Base-by-base conservation (phyloP, 2,113 vertebrate genomes). In the Nymphicus hollandicus region DNA sequence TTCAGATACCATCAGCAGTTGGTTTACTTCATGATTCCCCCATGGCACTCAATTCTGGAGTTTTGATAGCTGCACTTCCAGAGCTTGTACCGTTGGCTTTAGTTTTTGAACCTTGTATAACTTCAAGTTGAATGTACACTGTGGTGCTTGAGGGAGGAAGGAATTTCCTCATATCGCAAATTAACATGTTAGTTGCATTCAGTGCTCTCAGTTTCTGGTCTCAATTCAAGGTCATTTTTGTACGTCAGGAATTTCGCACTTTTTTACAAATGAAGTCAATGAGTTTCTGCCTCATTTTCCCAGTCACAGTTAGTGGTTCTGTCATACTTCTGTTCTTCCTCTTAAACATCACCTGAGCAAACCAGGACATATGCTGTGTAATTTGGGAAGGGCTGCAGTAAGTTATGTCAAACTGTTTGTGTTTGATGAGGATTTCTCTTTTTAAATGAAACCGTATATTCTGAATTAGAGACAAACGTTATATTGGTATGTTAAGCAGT, bases 141-240 rank as follows among this genome's bases (percentile, higher is more conserved):
- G 14, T 5, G 8, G 3, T 46, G 9, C 56, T 73, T 70, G 28
- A 53, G 13, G 22, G 5, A 81, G 25, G 22, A 89, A 71, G 1
- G 3, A 68, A 28, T 65, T 73, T 77, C 16, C 46, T 81, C 3
- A 1, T 74, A 11, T 60, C 19, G 10, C n/a, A 66, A 24, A 44
- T 41, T 9, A 69, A 50, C 11, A 18, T 24, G 22, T 44, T 81
- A 50, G 33, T 83, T 0, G 0, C 10, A 1, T 64, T 35, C n/a
- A 39, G 25, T 20, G 60, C 11, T 73, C 31, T 61, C 49, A 17
- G 29, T 94, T 84, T 84, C 31, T 85, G 84, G 17, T 25, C 23
- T 80, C 9, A 53, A 19, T 14, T 89, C 7, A 16, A 52, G 11
- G 31, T 76, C 0, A 9, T 22, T 50, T 11, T 58, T 50, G 52